phyloP scores from a whole-genome alignment of 2,888 invertebrate species.

The Didymodactylos carnosus region DNA sequence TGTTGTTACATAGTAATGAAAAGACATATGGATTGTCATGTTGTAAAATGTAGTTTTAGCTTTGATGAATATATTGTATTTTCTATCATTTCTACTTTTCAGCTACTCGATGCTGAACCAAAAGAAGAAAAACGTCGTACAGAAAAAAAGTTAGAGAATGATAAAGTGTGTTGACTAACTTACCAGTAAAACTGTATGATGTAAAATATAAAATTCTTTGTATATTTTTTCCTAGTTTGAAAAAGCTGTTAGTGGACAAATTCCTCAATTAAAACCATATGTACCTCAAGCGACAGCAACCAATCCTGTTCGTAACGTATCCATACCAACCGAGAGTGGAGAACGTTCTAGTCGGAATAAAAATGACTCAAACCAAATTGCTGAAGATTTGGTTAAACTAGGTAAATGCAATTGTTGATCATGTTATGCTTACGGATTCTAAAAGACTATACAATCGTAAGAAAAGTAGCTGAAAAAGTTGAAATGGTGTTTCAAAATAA shows the following conservation, averaged over 20 bases:
- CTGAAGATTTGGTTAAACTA: too few relatives aligned
- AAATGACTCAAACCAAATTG: too few relatives aligned
- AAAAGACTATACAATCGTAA: too few relatives aligned
- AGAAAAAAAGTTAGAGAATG: background rate
- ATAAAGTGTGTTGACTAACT: too few relatives aligned
- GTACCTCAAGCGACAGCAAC: background rate
- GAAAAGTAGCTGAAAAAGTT: too few relatives aligned
- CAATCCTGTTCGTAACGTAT: background rate
- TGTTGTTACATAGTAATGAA: too few relatives aligned
- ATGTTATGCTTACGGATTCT: too few relatives aligned
- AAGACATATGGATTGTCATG: too few relatives aligned
- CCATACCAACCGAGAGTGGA: too few relatives aligned
- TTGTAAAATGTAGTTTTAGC: too few relatives aligned
- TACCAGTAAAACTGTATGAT: background rate
- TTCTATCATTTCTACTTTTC: background rate
- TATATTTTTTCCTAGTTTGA: background rate
- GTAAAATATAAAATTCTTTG: background rate
- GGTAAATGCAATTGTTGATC: too few relatives aligned
- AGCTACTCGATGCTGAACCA: background rate
- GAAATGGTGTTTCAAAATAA: too few relatives aligned
- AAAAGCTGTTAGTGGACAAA: background rate
- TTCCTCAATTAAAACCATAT: background rate
- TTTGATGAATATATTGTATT: background rate
- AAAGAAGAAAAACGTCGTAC: background rate
- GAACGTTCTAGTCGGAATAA: background rate